These are phyloP conservation scores for Capitella teleta DNA, from an alignment of 1,140 invertebrate species.

Conservation along the genomic window DNA sequence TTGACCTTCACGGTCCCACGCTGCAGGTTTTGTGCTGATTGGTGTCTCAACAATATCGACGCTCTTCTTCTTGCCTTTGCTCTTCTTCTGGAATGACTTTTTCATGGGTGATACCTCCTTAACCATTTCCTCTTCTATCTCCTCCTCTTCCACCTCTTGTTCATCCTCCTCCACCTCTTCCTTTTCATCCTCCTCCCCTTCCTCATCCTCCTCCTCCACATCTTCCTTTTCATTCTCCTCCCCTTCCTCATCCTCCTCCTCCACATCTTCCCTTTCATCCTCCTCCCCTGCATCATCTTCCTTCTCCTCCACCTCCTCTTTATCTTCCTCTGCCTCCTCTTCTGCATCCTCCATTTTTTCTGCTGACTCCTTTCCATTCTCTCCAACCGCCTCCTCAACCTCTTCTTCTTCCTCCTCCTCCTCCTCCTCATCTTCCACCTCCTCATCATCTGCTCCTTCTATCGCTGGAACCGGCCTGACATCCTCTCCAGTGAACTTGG, in stretches of 20 bases:
- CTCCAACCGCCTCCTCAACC: neutral
- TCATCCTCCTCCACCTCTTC: neutral
- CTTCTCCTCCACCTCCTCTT: slow-evolving; percentile 1
- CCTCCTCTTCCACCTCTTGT: neutral
- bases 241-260: neutral
- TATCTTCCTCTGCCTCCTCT: slow-evolving; percentile 2
- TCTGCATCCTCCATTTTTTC: neutral
- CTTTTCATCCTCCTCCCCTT: neutral
- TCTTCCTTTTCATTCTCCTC: neutral
- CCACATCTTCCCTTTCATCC: neutral
- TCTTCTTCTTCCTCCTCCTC: slow-evolving; percentile 11
- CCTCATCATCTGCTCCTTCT: slow-evolving; percentile 17
- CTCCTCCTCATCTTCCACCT: slow-evolving; percentile 12
- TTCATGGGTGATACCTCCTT: slow-evolving; percentile 3
- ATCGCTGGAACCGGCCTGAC: slow-evolving; percentile 14
- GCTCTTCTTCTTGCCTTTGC: neutral
- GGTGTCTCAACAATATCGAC: neutral
- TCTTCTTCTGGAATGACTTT: neutral
- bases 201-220: neutral
- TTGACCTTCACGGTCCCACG: too few relatives aligned
- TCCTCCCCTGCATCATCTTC: neutral
- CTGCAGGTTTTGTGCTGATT: slow-evolving; percentile 7
- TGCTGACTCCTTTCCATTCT: slow-evolving; percentile 4
- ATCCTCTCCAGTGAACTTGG: slow-evolving; percentile 25
- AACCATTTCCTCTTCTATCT: slow-evolving; percentile 4